Evolutionary conservation across 2,888 invertebrate species (phyloP).

Genomic region (Hypolimnas misippus): DNA sequence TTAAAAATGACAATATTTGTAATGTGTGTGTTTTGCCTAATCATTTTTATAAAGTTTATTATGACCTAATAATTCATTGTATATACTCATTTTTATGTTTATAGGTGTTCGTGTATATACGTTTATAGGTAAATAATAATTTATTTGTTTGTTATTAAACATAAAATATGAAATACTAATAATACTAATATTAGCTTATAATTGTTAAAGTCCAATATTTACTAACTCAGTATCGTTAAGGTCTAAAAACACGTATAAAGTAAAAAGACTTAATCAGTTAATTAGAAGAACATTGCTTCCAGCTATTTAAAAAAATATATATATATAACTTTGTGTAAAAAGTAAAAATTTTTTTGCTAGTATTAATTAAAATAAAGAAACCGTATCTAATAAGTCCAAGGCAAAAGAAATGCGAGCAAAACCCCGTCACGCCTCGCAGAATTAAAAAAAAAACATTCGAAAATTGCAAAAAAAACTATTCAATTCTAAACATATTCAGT

Average conservation of each 20-base stretch:
- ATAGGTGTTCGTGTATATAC: slow-evolving; percentile 74
- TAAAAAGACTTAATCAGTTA: too few relatives aligned
- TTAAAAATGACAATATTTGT: background rate
- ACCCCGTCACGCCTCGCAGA: too few relatives aligned
- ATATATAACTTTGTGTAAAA: too few relatives aligned
- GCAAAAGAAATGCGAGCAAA: too few relatives aligned
- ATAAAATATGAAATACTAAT: background rate
- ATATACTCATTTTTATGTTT: slow-evolving; percentile 45
- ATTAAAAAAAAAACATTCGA: too few relatives aligned
- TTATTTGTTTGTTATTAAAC: slow-evolving; percentile 23
- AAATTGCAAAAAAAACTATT: too few relatives aligned
- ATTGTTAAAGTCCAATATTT: background rate
- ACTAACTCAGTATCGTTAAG: background rate
- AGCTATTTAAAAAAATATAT: too few relatives aligned
- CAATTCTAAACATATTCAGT: too few relatives aligned
- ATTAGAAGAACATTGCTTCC: too few relatives aligned
- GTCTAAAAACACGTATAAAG: background rate
- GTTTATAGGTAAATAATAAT: slow-evolving; percentile 65
- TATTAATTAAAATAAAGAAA: too few relatives aligned
- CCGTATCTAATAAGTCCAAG: too few relatives aligned
- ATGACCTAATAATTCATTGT: slow-evolving; percentile 16
- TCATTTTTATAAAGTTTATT: slow-evolving; percentile 13
- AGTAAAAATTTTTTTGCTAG: too few relatives aligned
- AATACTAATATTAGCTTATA: background rate
- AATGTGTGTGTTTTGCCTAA: background rate